These are phyloP conservation scores for Nomia melanderi DNA, from an alignment of 1,140 invertebrate genomes.

Conservation along the genomic window DNA sequence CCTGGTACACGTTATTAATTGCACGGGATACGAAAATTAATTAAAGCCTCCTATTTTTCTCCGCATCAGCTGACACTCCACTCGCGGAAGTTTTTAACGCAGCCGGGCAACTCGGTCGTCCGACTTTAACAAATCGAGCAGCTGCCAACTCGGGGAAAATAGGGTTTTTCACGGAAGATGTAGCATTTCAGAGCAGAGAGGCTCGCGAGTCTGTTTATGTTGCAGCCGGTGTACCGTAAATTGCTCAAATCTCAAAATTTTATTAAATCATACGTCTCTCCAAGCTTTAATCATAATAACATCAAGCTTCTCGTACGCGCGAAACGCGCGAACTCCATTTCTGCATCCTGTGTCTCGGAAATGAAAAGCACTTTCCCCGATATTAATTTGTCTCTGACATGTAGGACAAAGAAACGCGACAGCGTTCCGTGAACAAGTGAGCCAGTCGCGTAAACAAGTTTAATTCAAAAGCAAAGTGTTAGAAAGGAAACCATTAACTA, in stretches of 20 bases:
- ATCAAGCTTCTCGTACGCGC: too few relatives aligned
- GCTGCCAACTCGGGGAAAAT: neutral
- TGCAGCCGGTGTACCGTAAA: neutral
- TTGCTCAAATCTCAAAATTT: neutral
- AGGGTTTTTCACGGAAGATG: conserved; percentile 10
- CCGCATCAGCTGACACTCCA: neutral
- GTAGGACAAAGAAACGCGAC: too few relatives aligned
- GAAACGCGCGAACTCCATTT: neutral
- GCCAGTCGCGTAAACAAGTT: too few relatives aligned
- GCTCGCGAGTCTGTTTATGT: neutral
- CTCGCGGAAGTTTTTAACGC: neutral
- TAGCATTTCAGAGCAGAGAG: neutral
- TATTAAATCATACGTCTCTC: neutral
- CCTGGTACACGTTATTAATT: neutral
- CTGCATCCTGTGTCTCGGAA: too few relatives aligned
- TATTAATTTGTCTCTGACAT: too few relatives aligned
- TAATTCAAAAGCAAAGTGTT: too few relatives aligned
- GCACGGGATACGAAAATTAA: neutral
- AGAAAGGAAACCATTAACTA: too few relatives aligned
- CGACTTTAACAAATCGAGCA: conserved; percentile 4
- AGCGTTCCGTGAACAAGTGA: too few relatives aligned
- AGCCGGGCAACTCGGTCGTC: too few relatives aligned
- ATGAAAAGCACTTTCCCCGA: too few relatives aligned
- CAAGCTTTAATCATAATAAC: too few relatives aligned
- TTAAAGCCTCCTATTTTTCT: neutral